phyloP scores from a whole-genome alignment of 2,113 vertebrate genomes.

The Corapipo altera region DNA sequence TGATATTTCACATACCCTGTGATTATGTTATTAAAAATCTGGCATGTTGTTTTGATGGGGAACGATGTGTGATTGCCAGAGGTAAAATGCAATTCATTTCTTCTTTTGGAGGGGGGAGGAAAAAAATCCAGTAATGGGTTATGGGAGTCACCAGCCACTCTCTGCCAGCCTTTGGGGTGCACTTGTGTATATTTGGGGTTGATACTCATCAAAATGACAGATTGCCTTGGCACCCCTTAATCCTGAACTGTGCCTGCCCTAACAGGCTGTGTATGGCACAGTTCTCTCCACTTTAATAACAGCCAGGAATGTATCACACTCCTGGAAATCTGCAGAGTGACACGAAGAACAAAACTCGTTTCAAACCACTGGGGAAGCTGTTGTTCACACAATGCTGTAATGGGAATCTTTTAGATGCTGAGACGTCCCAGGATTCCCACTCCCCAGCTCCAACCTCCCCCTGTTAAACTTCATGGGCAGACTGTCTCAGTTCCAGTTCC shows the following conservation, averaged over 20 bases:
- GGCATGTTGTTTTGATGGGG: not conserved
- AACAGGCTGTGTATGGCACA: not conserved
- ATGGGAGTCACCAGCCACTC: not conserved
- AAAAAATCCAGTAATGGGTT: not conserved
- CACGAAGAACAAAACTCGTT: not conserved
- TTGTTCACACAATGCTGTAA: too few species aligned
- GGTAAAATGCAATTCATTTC: not conserved
- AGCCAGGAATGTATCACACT: accelerated
- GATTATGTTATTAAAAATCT: not conserved
- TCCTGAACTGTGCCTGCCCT: not conserved
- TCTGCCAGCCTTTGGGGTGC: not conserved
- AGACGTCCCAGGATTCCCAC: not conserved
- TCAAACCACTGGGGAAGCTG: not conserved
- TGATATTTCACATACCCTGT: not conserved
- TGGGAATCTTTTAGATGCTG: not conserved
- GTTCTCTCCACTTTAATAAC: not conserved
- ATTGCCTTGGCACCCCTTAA: not conserved
- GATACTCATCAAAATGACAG: not conserved
- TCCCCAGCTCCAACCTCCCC: not conserved
- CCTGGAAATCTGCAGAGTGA: not conserved
- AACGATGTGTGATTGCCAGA: not conserved
- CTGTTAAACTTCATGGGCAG: not conserved
- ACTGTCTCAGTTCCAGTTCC: not conserved
- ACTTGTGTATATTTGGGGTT: not conserved
- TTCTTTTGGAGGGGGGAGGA: not conserved